A percentile compares a stretch with the other conserved stretches of the same genome.
These are phyloP conservation scores for Rhineura floridana DNA, from an alignment of 2,113 vertebrate species.

Conservation along the genomic window DNA sequence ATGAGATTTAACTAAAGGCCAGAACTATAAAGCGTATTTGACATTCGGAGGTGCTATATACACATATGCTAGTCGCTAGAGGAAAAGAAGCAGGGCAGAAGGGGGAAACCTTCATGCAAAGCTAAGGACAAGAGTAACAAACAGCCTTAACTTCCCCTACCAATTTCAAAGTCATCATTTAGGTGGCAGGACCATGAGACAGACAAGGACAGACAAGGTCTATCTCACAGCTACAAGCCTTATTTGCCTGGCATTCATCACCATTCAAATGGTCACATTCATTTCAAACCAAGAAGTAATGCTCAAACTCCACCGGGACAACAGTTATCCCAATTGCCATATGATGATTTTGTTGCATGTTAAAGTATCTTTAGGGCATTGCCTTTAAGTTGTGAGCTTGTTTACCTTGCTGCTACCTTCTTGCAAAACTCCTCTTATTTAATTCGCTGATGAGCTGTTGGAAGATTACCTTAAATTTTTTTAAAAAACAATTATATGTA, in stretches of 20 bases:
- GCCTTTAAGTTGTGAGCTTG: too few relatives aligned
- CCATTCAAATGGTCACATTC: neutral
- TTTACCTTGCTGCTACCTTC: too few relatives aligned
- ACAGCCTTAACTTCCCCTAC: neutral
- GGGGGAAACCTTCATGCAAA: neutral
- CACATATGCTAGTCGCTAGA: neutral
- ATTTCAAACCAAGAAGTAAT: neutral
- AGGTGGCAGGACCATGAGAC: neutral
- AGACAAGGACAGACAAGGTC: neutral
- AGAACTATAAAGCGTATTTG: conserved; percentile 10
- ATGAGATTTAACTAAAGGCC: neutral
- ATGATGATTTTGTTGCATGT: neutral
- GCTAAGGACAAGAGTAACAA: neutral
- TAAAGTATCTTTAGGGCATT: too few relatives aligned
- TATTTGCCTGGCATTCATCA: neutral
- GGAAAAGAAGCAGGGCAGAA: neutral
- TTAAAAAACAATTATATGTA: too few relatives aligned
- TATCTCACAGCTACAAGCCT: neutral
- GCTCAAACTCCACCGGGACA: neutral
- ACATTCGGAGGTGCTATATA: neutral
- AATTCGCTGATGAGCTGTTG: too few relatives aligned
- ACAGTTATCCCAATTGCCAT: neutral
- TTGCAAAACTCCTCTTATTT: too few relatives aligned
- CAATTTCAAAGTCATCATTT: neutral
- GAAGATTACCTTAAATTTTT: too few relatives aligned